Evolutionary conservation across 2,888 invertebrate species (phyloP).

Genomic region (Steinernema scapterisci): DNA sequence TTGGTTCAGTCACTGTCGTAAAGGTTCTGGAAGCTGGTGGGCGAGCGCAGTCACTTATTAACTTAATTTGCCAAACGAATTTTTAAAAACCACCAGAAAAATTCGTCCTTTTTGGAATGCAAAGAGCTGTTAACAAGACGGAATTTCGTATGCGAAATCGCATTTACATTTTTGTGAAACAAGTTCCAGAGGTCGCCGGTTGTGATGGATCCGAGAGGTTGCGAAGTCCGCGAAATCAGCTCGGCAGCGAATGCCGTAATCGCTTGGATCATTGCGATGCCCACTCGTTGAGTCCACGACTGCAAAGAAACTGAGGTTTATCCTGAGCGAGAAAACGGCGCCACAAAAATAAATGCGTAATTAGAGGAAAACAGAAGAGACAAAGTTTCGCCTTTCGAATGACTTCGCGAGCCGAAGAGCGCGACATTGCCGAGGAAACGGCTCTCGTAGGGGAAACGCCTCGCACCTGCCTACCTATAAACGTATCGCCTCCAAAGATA

Average conservation of each 20-base stretch:
- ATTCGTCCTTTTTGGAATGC: no score
- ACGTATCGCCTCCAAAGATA: not conserved
- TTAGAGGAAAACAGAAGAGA: not conserved
- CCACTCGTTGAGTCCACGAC: no score
- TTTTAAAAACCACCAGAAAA: no score
- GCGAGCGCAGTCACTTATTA: no score
- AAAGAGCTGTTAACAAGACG: no score
- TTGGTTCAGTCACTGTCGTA: not conserved
- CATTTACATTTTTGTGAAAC: conserved; percentile 13
- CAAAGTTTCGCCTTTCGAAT: not conserved
- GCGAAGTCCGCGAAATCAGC: not conserved
- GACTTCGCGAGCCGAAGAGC: not conserved
- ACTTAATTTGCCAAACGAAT: no score
- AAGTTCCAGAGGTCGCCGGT: not conserved
- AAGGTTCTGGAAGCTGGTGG: not conserved
- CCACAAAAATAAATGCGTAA: not conserved
- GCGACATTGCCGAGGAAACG: not conserved
- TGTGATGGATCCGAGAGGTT: not conserved
- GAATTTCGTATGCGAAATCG: not conserved
- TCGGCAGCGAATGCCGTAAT: not conserved
- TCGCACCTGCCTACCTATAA: conserved; percentile 2
- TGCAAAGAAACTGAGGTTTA: no score
- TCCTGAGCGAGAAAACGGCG: not conserved
- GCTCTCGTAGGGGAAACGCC: not conserved
- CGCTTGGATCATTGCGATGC: not conserved